A percentile compares a stretch with the other conserved stretches of the same genome.
Conservation (phyloP, 2,797 vertebrate genomes). For the Pyrocephalus nanus region DNA sequence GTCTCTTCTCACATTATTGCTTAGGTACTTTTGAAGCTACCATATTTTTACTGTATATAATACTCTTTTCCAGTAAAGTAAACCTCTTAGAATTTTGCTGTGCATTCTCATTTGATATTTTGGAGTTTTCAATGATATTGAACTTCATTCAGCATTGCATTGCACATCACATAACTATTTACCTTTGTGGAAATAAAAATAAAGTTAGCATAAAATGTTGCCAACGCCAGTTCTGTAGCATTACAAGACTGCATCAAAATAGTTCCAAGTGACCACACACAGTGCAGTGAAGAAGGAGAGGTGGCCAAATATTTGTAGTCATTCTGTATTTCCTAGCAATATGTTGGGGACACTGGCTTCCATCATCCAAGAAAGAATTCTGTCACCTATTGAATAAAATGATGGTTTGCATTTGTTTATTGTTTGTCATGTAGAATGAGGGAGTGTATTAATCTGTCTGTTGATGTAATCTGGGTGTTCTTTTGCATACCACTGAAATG, state of each 20-base stretch:
- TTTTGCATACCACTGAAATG: slow-evolving; percentile 35
- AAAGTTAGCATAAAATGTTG: not conserved
- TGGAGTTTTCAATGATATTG: not conserved
- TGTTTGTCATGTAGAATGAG: not conserved
- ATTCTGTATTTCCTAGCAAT: not conserved
- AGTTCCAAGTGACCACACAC: slow-evolving; percentile 25
- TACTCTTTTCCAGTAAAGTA: not conserved
- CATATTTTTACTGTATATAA: not conserved
- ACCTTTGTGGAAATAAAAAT: not conserved
- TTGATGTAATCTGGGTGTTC: slow-evolving; percentile 21
- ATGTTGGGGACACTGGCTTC: not conserved
- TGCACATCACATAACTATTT: not conserved
- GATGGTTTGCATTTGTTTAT: slow-evolving; percentile 34
- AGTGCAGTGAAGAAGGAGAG: not conserved
- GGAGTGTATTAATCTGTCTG: slow-evolving; percentile 11
- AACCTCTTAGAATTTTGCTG: not conserved
- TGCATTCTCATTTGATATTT: not conserved
- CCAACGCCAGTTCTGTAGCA: not conserved
- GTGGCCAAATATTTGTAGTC: not conserved
- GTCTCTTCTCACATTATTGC: not conserved
- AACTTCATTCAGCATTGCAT: not conserved
- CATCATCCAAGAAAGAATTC: slow-evolving; percentile 8
- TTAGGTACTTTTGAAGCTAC: rapidly evolving
- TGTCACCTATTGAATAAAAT: slow-evolving; percentile 20
- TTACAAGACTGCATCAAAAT: not conserved